Conservation (phyloP, 2,797 vertebrate species). For the Tamandua tetradactyla region DNA sequence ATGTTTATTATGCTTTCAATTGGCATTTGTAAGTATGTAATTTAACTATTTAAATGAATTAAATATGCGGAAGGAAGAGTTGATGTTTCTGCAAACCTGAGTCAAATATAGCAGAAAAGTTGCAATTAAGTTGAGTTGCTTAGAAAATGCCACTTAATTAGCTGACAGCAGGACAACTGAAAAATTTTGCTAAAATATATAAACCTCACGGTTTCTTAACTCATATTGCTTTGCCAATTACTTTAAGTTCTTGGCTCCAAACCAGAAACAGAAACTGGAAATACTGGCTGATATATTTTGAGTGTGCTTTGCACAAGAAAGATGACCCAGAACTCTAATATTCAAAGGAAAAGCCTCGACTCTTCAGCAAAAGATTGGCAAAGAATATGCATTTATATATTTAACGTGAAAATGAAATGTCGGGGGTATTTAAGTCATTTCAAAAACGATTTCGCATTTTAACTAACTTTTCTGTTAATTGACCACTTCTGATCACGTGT, state of each 20-base stretch:
- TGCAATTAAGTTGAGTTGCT: constrained; percentile 11
- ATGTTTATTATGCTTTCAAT: neutral
- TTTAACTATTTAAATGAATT: neutral
- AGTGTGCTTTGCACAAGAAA: neutral
- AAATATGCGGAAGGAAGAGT: neutral
- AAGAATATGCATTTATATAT: neutral
- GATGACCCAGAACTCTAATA: neutral
- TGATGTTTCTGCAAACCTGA: constrained; percentile 23
- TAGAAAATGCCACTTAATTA: constrained; percentile 51
- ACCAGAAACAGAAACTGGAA: constrained; percentile 41
- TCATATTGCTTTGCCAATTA: constrained; percentile 8
- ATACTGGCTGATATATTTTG: constrained; percentile 40
- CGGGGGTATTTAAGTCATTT: neutral
- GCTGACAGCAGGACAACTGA: constrained; percentile 10
- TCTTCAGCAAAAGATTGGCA: neutral
- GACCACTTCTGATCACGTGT: neutral
- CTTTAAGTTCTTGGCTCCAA: constrained; percentile 39
- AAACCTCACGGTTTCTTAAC: constrained; percentile 40
- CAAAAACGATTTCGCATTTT: neutral
- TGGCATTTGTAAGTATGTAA: neutral
- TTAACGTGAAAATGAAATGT: constrained; percentile 2
- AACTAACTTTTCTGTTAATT: constrained; percentile 8
- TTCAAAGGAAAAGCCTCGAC: neutral
- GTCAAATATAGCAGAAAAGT: constrained; percentile 38
- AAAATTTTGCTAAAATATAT: constrained; percentile 41